Evolutionary conservation across 2,888 invertebrate species (phyloP), one percentile per base, ranked within the genome.

Genomic region (Chouioia cunea): DNA sequence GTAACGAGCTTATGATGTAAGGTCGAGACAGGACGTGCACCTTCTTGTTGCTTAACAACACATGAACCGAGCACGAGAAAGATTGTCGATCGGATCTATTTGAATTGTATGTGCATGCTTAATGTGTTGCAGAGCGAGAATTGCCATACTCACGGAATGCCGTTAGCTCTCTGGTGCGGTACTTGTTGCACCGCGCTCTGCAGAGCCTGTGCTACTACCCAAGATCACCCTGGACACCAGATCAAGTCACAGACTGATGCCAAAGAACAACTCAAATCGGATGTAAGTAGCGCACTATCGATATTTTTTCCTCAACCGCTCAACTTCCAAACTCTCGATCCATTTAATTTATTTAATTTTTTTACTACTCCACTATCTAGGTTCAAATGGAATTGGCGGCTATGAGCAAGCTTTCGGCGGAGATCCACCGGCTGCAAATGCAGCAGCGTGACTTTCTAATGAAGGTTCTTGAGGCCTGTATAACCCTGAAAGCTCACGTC

Each of bases 81-180:
- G 18, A 56, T 20, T 6, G 46, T 27, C 20, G 4, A 27, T 10
- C 52, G 20, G 16, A 8, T 8, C 16, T 16, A 44, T 18, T 46
- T 48, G n/a, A 18, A 27, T 27, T 15, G 46, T 23, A 10, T 16
- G 0, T 44, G 15, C 15, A 27, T 4, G 63, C 6, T 20, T 14
- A 36, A 62, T 36, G 15, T 43, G 14, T 81, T 78, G 36, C 76
- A 85, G 85, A 85, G 87, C 76, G 91, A 91, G 84, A 91, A 91
- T 82, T 92, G 92, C 83, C 90, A 90, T 85, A 90, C 90, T 74
- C 92, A 92, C 83, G 91, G 90, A 75, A 92, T 92, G 91, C 92
- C 92, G 63, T 87, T 91, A 79, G 90, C 90, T 23, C 86, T 91
- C 71, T 93, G 92, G 92, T 93, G 93, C 83, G 89, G 89, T 78